phyloP scores from a whole-genome alignment of 2,797 vertebrate genomes.

The Aulostomus chinensis region DNA sequence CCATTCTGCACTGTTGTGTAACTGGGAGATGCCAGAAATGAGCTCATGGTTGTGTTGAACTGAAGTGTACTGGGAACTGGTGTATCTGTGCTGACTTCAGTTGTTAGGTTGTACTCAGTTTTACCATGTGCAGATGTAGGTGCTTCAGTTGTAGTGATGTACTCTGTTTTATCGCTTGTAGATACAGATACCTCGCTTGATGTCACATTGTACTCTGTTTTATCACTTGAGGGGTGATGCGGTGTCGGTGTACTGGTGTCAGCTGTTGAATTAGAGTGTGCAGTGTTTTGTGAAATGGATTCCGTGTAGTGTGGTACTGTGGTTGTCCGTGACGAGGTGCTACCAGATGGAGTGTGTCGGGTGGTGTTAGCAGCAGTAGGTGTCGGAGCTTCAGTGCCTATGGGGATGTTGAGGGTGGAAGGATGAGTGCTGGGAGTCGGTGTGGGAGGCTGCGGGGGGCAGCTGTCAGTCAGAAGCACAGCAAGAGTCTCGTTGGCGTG shows the following conservation, averaged over 20 bases:
- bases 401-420: neutral
- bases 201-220: no score
- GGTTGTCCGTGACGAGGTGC: no score
- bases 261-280: neutral
- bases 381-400: neutral
- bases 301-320: no score
- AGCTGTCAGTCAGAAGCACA: constrained; percentile 62
- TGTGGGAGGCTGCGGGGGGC: constrained; percentile 5
- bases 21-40: neutral
- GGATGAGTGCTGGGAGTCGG: neutral
- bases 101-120: no score
- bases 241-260: constrained; percentile 3
- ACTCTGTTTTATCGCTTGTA: no score
- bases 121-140: no score
- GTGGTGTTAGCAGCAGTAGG: neutral
- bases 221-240: no score
- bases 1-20: neutral
- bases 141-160: no score
- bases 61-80: no score
- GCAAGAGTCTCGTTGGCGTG: constrained; percentile 39
- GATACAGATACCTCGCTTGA: no score
- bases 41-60: constrained; percentile 1
- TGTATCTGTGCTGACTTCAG: no score
- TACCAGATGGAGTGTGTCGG: no score
- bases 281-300: neutral